phyloP scores from a whole-genome alignment of 2,888 invertebrate species.

The Stomorhina lunata region DNA sequence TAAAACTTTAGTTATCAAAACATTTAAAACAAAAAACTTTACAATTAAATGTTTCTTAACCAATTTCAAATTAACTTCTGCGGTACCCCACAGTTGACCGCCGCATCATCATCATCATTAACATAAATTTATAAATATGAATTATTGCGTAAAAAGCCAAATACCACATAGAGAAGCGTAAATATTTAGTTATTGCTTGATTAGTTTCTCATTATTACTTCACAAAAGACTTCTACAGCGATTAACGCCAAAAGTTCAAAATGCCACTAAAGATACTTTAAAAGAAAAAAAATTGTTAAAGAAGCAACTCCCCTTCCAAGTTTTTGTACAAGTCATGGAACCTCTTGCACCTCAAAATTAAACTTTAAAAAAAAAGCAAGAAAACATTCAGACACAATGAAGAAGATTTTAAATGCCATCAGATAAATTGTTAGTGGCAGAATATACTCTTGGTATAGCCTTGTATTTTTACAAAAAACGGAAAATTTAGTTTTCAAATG shows the following conservation, averaged over 20 bases:
- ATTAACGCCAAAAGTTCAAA: neutral
- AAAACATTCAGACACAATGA: neutral
- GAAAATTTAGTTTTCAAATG: neutral
- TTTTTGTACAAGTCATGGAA: neutral
- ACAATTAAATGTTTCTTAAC: too few species aligned
- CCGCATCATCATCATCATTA: too few species aligned
- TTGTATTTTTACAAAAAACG: slow-evolving; percentile 7
- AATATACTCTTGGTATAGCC: too few species aligned
- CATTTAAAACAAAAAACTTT: too few species aligned
- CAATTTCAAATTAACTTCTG: too few species aligned
- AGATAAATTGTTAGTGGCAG: neutral
- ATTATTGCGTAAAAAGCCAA: slow-evolving; percentile 2
- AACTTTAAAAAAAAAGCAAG: neutral
- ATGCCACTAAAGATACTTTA: neutral
- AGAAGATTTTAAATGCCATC: slow-evolving; percentile 39
- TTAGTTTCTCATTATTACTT: slow-evolving; percentile 1
- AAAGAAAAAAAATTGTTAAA: neutral
- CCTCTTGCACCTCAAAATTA: neutral
- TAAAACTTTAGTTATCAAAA: too few species aligned
- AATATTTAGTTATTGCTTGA: slow-evolving; percentile 12
- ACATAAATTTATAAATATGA: neutral
- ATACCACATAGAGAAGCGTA: neutral
- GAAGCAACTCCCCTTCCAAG: neutral
- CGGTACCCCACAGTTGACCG: too few species aligned
- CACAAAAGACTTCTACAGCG: neutral